Evolutionary conservation across 2,113 vertebrate species (phyloP).

Genomic region (Pitta sordida): DNA sequence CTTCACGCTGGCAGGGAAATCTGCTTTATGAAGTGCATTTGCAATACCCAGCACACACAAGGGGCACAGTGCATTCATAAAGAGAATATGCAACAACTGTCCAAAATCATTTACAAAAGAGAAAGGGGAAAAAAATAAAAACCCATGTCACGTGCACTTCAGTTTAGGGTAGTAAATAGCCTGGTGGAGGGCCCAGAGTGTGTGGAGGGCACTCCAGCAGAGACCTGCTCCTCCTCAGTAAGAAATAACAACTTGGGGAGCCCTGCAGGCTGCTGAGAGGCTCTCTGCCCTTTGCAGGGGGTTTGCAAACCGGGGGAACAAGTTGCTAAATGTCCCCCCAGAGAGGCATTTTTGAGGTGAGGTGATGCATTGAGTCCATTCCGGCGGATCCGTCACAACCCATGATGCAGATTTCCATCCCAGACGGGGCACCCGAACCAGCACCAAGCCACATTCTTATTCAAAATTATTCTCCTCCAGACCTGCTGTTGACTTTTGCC

Average conservation of each 20-base stretch:
- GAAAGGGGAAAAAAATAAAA: fast-evolving
- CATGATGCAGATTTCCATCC: fast-evolving
- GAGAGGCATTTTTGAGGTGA: background rate
- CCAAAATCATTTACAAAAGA: background rate
- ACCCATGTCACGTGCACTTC: fast-evolving
- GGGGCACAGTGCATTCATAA: background rate
- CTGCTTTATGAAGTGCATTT: background rate
- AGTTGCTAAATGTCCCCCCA: fast-evolving
- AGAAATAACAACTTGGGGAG: no score
- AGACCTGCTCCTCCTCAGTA: background rate
- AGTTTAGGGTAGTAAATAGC: background rate
- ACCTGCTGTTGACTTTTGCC: background rate
- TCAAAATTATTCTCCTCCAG: background rate
- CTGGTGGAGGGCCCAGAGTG: background rate
- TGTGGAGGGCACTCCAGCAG: background rate
- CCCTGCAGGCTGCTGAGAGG: fast-evolving
- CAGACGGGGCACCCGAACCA: fast-evolving
- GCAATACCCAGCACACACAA: background rate
- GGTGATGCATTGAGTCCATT: fast-evolving
- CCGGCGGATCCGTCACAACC: background rate
- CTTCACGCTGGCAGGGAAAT: background rate
- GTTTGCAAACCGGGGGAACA: background rate
- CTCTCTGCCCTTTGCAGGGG: background rate
- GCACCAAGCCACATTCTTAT: background rate
- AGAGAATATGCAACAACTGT: background rate